Evolutionary conservation across 2,113 vertebrate genomes (phyloP).

Genomic region (Microcebus murinus): DNA sequence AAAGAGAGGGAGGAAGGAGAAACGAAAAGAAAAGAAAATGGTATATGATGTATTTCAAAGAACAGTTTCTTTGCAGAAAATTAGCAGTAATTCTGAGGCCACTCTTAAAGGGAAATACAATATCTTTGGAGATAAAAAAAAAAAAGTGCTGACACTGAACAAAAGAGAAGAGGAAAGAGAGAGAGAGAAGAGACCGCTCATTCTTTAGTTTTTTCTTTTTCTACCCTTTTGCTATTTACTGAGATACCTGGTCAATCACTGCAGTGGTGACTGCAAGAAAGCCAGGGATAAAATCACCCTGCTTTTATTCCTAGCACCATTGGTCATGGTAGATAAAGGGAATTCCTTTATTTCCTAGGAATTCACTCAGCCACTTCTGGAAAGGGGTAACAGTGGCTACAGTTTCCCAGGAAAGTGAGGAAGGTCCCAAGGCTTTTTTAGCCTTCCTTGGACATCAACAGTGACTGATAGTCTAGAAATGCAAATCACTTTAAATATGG

Average conservation of each 20-base stretch:
- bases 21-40: constrained; percentile 66
- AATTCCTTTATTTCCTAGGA: neutral
- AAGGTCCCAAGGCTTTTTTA: neutral
- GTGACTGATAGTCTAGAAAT: neutral
- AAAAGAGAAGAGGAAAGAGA: neutral
- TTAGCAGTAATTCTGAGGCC: constrained; percentile 82
- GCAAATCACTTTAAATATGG: neutral
- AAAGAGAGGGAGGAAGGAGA: constrained; percentile 14
- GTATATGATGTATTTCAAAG: constrained; percentile 78
- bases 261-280: neutral
- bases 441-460: neutral
- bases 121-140: constrained; percentile 59
- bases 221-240: neutral
- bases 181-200: neutral
- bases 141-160: constrained; percentile 61
- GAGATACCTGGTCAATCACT: neutral
- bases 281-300: neutral
- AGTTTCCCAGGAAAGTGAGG: neutral
- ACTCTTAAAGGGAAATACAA: constrained; percentile 78
- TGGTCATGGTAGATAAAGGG: neutral
- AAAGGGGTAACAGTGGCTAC: neutral
- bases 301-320: neutral
- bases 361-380: neutral
- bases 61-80: constrained; percentile 82
- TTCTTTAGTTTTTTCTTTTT: neutral